These are phyloP conservation scores for Eupithecia subumbrata DNA, from an alignment of 2,888 invertebrate genomes.

Conservation along the genomic window DNA sequence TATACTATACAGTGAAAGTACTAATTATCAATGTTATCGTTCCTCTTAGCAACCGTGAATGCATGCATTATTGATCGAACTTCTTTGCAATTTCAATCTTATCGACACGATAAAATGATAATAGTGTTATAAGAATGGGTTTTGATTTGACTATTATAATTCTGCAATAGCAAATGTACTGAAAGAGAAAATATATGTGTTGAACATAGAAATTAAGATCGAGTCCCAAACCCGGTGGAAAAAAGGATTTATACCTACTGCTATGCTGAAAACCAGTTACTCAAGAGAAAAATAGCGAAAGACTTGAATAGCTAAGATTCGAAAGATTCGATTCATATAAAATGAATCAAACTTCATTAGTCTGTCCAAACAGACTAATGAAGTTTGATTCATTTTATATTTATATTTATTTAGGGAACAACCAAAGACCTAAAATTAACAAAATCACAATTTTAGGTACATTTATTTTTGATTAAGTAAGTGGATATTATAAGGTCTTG, in stretches of 20 bases:
- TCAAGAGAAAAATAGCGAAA: not conserved
- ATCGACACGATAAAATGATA: conserved; percentile 28
- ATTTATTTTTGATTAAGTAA: not conserved
- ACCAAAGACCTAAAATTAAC: too few species aligned
- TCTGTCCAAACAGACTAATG: too few species aligned
- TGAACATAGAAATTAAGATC: not conserved
- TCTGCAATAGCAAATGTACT: not conserved
- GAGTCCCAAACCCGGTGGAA: not conserved
- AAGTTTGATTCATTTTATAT: not conserved
- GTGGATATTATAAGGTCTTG: not conserved
- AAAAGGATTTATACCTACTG: not conserved
- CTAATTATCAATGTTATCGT: not conserved
- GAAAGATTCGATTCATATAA: too few species aligned
- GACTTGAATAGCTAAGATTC: not conserved
- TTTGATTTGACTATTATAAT: not conserved
- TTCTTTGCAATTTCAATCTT: conserved; percentile 29
- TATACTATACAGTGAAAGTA: not conserved
- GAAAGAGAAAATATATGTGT: not conserved
- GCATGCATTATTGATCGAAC: conserved; percentile 24
- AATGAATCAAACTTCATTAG: too few species aligned
- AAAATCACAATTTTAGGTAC: too few species aligned
- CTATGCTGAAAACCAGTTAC: not conserved
- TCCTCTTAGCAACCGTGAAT: conserved; percentile 12
- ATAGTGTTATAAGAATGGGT: not conserved
- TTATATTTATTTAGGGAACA: too few species aligned